Conservation (phyloP, 1,140 invertebrate species). For the Eubasilissa regina region DNA sequence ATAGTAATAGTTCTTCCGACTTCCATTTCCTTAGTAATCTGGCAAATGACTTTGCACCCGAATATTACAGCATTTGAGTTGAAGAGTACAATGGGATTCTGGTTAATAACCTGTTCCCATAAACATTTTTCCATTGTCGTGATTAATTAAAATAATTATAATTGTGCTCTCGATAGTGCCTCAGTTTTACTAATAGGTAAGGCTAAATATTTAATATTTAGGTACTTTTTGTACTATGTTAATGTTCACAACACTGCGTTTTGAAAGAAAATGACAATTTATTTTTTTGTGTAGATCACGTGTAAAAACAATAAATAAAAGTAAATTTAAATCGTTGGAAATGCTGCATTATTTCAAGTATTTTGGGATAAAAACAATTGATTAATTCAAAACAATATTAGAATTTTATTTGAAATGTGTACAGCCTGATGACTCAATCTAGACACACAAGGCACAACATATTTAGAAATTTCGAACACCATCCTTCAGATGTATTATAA, state of each 20-base stretch:
- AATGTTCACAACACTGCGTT: constrained; percentile 1
- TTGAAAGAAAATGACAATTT: too few species aligned
- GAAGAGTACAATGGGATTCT: constrained; percentile 56
- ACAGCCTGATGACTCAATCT: too few species aligned
- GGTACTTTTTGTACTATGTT: constrained; percentile 10
- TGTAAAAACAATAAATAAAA: background rate
- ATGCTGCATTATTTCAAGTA: background rate
- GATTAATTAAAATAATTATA: constrained; percentile 38
- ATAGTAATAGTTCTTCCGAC: constrained; percentile 91
- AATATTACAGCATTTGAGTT: constrained; percentile 88
- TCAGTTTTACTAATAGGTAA: constrained; percentile 54
- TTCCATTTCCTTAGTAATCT: constrained; percentile 93
- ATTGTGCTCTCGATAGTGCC: constrained; percentile 59
- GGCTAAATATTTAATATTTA: constrained; percentile 38
- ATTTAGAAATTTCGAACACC: too few species aligned
- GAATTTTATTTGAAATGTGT: too few species aligned
- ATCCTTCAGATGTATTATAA: too few species aligned
- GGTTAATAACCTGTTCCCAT: constrained; percentile 67
- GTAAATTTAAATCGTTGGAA: background rate
- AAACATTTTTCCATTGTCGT: constrained; percentile 53
- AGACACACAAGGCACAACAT: too few species aligned
- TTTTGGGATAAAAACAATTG: constrained; percentile 1
- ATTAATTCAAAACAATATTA: constrained; percentile 18
- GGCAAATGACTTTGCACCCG: constrained; percentile 91
- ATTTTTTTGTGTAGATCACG: too few species aligned